Percentiles rank a stretch among this genome's conserved stretches.
These are phyloP conservation scores for Venustaconcha ellipsiformis DNA, from an alignment of 1,140 invertebrate species.

Conservation along the genomic window DNA sequence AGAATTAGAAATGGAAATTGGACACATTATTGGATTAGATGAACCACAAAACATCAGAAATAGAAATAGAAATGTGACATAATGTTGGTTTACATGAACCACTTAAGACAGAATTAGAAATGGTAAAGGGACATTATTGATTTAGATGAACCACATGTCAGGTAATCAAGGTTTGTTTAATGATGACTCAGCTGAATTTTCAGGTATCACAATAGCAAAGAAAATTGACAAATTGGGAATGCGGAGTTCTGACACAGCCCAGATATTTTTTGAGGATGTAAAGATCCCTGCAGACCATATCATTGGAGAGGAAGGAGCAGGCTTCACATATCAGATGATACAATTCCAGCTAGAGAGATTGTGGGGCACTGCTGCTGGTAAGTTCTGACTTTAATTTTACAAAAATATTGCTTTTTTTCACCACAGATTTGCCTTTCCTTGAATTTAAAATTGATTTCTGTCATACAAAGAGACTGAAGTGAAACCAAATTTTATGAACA, in stretches of 20 bases:
- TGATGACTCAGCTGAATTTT: background rate
- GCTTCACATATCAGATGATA: constrained; percentile 76
- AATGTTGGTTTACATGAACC: no score
- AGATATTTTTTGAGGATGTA: constrained; percentile 75
- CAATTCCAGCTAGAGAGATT: constrained; percentile 76
- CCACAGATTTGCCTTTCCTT: background rate
- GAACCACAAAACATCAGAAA: no score
- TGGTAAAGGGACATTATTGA: no score
- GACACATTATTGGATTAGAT: no score
- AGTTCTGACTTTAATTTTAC: background rate
- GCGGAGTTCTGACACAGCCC: constrained; percentile 74
- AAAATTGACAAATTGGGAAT: constrained; percentile 74
- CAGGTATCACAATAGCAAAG: constrained; percentile 62
- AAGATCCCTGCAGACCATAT: constrained; percentile 72
- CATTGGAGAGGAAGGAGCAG: constrained; percentile 75
- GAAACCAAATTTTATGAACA: background rate
- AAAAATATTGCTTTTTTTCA: background rate
- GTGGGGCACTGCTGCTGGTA: constrained; percentile 67
- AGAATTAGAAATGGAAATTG: no score
- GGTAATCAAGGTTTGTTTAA: no score
- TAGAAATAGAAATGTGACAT: no score
- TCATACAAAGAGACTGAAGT: background rate
- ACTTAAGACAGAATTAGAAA: no score
- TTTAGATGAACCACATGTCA: no score
- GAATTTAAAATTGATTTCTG: background rate